Conservation (phyloP, 2,797 vertebrate genomes). For the Cynopterus sphinx region DNA sequence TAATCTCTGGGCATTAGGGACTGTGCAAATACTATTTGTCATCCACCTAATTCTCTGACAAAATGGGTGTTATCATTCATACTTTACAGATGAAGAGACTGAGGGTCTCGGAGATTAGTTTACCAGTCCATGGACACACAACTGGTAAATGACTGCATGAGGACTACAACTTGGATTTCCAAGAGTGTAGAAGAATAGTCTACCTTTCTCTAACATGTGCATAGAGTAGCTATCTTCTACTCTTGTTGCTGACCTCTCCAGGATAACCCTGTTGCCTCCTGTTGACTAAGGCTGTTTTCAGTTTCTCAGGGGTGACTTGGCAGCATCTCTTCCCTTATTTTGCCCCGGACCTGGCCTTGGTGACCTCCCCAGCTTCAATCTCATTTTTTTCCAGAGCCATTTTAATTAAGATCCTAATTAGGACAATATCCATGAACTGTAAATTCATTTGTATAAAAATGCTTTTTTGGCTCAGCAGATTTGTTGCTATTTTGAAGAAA, state of each 20-base stretch:
- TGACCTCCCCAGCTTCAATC: not conserved
- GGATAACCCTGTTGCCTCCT: not conserved
- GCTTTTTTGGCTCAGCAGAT: constrained; percentile 41
- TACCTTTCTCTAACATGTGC: not conserved
- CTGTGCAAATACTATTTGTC: not conserved
- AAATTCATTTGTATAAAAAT: not conserved
- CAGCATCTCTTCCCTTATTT: not conserved
- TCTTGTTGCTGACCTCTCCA: not conserved
- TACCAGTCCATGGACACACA: not conserved
- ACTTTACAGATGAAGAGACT: not conserved
- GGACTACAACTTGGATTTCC: not conserved
- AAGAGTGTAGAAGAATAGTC: not conserved
- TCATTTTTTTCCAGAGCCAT: constrained; percentile 40
- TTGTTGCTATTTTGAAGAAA: constrained; percentile 25
- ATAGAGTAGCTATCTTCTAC: not conserved
- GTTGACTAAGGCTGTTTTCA: not conserved
- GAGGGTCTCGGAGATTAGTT: not conserved
- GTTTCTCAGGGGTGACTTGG: constrained; percentile 41
- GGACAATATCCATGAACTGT: constrained; percentile 46
- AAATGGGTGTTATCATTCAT: not conserved
- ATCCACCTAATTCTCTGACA: not conserved
- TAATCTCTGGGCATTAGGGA: not conserved
- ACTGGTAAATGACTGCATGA: not conserved
- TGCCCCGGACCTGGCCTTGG: constrained; percentile 1
- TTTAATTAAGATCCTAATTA: constrained; percentile 73